Conservation (phyloP, 1,140 invertebrate species). For the Hetaerina americana region DNA sequence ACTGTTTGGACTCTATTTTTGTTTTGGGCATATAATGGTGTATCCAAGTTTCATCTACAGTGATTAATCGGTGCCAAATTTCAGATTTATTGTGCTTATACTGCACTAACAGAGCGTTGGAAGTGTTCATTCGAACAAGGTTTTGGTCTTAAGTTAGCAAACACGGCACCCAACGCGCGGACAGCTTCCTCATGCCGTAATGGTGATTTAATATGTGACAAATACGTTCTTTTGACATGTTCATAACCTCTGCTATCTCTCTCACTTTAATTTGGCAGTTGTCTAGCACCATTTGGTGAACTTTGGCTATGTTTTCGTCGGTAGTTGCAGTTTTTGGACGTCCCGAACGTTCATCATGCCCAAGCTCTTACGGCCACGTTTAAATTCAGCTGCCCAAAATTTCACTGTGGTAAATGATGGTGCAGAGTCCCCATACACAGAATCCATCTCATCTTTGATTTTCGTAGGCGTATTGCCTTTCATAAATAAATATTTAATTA, state of each 20-base stretch:
- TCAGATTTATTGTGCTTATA: constrained; percentile 24
- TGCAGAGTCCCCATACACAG: constrained; percentile 23
- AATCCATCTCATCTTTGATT: constrained; percentile 11
- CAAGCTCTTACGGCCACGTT: constrained; percentile 22
- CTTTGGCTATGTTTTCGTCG: constrained; percentile 7
- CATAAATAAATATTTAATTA: constrained; percentile 12
- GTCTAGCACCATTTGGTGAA: constrained; percentile 14
- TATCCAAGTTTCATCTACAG: too few species aligned
- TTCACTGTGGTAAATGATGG: constrained; percentile 21
- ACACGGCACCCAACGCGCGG: constrained; percentile 15
- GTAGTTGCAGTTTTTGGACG: constrained; percentile 18
- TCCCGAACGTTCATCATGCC: constrained; percentile 18
- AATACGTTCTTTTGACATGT: constrained; percentile 12
- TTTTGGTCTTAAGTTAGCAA: constrained; percentile 7
- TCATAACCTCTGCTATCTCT: constrained; percentile 9
- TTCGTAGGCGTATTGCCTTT: constrained; percentile 17
- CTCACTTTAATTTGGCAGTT: constrained; percentile 14
- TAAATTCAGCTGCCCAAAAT: constrained; percentile 23
- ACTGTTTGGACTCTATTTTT: constrained; percentile 2
- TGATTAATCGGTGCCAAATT: too few species aligned
- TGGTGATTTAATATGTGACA: constrained; percentile 15
- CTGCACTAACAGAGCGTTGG: constrained; percentile 21
- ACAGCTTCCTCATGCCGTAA: too few species aligned
- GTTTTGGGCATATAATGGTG: constrained; percentile 7
- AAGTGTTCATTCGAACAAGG: constrained; percentile 16